These are phyloP conservation scores for Syngnathus typhle DNA, from an alignment of 2,113 vertebrate genomes.

Conservation along the genomic window DNA sequence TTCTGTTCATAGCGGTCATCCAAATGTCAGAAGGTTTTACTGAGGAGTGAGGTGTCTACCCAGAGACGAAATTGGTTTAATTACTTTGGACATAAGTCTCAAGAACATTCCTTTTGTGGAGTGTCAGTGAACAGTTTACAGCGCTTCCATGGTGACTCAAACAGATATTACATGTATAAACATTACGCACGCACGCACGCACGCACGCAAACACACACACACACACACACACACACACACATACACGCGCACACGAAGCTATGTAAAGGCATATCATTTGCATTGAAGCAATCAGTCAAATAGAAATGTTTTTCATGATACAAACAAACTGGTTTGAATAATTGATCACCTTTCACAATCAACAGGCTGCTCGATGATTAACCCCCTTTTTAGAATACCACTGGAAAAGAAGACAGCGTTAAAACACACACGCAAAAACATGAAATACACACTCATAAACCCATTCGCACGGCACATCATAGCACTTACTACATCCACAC, in stretches of 20 bases:
- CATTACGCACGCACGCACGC: background rate
- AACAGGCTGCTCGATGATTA: constrained; percentile 62
- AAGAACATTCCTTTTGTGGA: constrained; percentile 36
- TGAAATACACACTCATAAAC: constrained; percentile 6
- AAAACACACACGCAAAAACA: constrained; percentile 52
- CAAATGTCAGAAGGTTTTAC: constrained; percentile 15
- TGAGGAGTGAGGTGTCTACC: constrained; percentile 14
- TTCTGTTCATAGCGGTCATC: constrained; percentile 3
- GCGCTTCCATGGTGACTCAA: constrained; percentile 11
- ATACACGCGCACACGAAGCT: background rate
- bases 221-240: too few species aligned
- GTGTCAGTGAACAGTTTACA: constrained; percentile 16
- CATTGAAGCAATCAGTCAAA: constrained; percentile 1
- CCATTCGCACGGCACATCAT: constrained; percentile 6
- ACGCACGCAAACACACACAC: background rate
- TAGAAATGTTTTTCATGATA: constrained; percentile 16
- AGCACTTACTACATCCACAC: background rate
- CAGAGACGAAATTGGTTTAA: constrained; percentile 25
- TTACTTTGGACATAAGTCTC: constrained; percentile 14
- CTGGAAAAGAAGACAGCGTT: constrained; percentile 63
- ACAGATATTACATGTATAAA: background rate
- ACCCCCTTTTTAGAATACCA: constrained; percentile 48
- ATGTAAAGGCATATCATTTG: background rate
- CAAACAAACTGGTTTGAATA: constrained; percentile 28
- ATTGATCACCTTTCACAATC: constrained; percentile 64